Conservation (phyloP, 2,113 vertebrate species). For the Ophthalmotilapia sp. region DNA sequence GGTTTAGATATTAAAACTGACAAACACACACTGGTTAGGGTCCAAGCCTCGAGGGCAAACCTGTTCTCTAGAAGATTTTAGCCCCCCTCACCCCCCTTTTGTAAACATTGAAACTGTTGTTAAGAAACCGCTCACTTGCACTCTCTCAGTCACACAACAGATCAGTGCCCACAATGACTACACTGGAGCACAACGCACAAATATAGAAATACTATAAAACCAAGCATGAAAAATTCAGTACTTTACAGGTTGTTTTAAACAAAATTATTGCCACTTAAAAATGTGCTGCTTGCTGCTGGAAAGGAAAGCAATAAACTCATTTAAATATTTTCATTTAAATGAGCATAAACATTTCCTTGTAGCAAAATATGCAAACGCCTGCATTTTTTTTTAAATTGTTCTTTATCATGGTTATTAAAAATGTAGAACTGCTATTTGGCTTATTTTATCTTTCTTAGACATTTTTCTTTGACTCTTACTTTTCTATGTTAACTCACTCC, state of each 20-base stretch:
- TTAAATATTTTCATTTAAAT: background rate
- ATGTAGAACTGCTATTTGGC: background rate
- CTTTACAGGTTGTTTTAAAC: background rate
- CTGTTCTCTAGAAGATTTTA: background rate
- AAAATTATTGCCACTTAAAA: background rate
- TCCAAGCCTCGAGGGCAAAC: background rate
- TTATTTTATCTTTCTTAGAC: background rate
- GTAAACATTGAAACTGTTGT: background rate
- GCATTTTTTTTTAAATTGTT: accelerated
- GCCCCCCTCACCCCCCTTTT: background rate
- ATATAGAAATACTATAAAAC: background rate
- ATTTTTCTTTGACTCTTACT: background rate
- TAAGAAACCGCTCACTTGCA: background rate
- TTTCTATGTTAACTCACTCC: background rate
- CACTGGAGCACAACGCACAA: background rate
- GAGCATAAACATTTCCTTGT: background rate
- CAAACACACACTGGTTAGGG: background rate
- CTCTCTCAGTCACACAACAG: background rate
- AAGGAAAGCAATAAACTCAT: background rate
- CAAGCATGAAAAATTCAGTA: background rate
- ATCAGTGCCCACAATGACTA: background rate
- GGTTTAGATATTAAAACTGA: background rate
- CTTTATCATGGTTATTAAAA: background rate
- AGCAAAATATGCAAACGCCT: background rate
- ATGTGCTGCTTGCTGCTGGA: background rate